Evolutionary conservation across 2,113 vertebrate genomes (phyloP).

Genomic region (Cyanoliseus patagonus): DNA sequence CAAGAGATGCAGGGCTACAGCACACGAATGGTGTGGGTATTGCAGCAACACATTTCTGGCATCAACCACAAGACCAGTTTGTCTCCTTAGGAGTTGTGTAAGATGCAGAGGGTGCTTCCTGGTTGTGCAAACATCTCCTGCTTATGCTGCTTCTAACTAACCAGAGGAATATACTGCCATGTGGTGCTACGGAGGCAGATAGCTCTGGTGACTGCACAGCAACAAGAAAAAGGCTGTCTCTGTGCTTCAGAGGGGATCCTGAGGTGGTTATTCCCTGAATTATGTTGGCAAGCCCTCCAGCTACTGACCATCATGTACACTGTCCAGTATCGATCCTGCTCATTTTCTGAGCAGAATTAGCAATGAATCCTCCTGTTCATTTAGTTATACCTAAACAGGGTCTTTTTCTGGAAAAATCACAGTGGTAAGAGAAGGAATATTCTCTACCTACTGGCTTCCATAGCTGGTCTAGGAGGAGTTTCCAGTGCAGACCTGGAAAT

Average conservation of each 20-base stretch:
- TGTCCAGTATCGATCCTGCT: rapidly evolving
- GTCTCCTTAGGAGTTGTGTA: neutral
- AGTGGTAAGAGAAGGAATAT: neutral
- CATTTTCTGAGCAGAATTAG: neutral
- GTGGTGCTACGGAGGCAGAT: neutral
- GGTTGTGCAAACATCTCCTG: neutral
- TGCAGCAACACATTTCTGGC: neutral
- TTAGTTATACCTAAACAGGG: neutral
- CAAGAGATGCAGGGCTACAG: neutral
- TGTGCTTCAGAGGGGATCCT: neutral
- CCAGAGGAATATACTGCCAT: neutral
- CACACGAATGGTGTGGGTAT: rapidly evolving
- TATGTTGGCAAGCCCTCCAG: neutral
- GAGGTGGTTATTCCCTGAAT: neutral
- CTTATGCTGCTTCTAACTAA: neutral
- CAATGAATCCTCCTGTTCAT: neutral
- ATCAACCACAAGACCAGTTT: neutral
- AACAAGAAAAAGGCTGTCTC: neutral
- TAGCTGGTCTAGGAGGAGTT: neutral
- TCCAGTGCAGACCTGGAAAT: neutral
- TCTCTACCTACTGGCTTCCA: neutral
- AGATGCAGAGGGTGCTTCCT: neutral
- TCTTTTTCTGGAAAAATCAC: neutral
- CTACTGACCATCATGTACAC: rapidly evolving
- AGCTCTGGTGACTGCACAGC: neutral